Evolutionary conservation across 2,888 invertebrate genomes (phyloP), one percentile per base, ranked within the genome.

Genomic region (Nesidiocoris tenuis): DNA sequence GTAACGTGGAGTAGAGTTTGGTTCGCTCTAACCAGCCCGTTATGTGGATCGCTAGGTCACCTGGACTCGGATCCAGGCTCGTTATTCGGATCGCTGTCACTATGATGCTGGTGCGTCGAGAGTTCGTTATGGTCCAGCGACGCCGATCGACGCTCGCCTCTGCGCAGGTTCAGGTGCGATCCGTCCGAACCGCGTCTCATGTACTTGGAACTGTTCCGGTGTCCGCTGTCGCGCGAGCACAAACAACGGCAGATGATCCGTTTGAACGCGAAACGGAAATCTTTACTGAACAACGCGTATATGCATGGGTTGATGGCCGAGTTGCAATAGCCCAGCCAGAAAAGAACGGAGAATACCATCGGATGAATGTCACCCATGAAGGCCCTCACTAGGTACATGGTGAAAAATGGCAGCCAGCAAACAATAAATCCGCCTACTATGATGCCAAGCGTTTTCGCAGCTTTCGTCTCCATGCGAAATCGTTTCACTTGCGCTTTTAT

Each of bases 281-380:
- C 96, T 84, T 94, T 94, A 67, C 95, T 95, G 85, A 96, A 96
- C 77, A 96, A 87, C 2, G 96, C 96, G 84, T 97, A 97, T 79
- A 97, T 95, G 83, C 95, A 90, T 0, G 97, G 97, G 84, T 97
- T 98, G 80, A 97, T 92, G 2, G 96, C 97, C 0, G 95, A 95
- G 84, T 98, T 98, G 85, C 96, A 95, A 85, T 98, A 98, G 0
- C 98, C 98, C 78, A 98, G 87, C 97, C 98, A 98, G 85, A 98
- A 97, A 19, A 96, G 89, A 24, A 97, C 89, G 12, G 95, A 94
- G 86, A 96, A 96, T 75, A 95, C 87, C 76, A 94, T 86, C 0
- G 91, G 90, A 79, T 92, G 90, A 56, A 96, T 94, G 84, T 95
- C 95, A 77, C 91, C 88, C 77, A 91, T 88, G 83, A 94, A 96